Evolutionary conservation across 1,140 invertebrate species (phyloP).

Genomic region (Sarcophaga peregrina): DNA sequence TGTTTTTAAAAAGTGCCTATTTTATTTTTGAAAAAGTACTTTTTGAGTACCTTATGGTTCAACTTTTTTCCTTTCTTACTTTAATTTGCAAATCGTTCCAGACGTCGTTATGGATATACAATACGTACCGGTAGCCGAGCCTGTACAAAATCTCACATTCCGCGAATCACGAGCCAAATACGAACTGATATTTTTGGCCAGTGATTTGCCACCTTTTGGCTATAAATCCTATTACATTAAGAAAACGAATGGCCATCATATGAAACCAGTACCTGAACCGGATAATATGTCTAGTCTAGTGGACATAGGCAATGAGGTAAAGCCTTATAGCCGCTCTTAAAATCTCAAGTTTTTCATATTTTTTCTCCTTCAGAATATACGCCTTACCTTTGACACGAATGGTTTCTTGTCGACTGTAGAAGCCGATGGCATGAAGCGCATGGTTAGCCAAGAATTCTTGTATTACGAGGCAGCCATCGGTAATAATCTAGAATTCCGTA

Average conservation of each 20-base stretch:
- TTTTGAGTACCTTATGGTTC: no score
- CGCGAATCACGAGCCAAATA: slow-evolving; percentile 71
- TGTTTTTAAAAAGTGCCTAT: no score
- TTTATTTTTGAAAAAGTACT: no score
- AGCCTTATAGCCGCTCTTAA: not conserved
- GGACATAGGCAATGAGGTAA: slow-evolving; percentile 45
- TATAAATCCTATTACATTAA: slow-evolving; percentile 73
- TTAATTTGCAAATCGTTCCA: slow-evolving; percentile 26
- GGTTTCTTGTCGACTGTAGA: slow-evolving; percentile 72
- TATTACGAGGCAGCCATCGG: slow-evolving; percentile 79
- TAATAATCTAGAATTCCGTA: slow-evolving; percentile 69
- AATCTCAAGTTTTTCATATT: not conserved
- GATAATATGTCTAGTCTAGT: slow-evolving; percentile 45
- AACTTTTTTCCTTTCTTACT: no score
- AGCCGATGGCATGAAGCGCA: slow-evolving; percentile 63
- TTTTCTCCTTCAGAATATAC: slow-evolving; percentile 43
- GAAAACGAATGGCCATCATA: slow-evolving; percentile 34
- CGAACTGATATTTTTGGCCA: slow-evolving; percentile 76
- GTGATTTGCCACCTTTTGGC: slow-evolving; percentile 74
- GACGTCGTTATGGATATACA: slow-evolving; percentile 66
- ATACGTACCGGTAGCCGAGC: slow-evolving; percentile 72
- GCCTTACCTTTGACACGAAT: slow-evolving; percentile 71
- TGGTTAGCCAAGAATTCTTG: slow-evolving; percentile 75
- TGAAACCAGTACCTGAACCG: slow-evolving; percentile 47
- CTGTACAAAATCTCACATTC: slow-evolving; percentile 73